Conservation (phyloP, 2,797 vertebrate species). For the Melanotaenia trifasciata region DNA sequence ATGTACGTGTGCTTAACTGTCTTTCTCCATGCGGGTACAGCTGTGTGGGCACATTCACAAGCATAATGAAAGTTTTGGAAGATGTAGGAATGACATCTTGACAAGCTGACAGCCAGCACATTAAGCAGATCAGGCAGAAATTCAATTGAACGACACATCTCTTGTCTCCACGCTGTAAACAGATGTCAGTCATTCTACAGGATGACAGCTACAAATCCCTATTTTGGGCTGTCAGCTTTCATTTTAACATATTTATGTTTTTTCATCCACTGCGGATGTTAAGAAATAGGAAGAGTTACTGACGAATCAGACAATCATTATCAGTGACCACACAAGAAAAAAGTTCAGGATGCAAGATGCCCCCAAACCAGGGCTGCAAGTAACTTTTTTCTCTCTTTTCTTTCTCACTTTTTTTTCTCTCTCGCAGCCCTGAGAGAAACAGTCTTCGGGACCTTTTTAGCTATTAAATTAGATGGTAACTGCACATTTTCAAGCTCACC, state of each 20-base stretch:
- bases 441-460: too few species aligned
- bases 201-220: constrained; percentile 34
- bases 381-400: too few species aligned
- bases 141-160: constrained; percentile 65
- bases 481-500: too few species aligned
- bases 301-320: not conserved
- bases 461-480: too few species aligned
- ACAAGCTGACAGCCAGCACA: constrained; percentile 65
- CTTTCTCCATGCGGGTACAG: constrained; percentile 38
- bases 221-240: constrained; percentile 35
- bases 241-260: constrained; percentile 29
- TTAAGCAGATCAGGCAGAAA: constrained; percentile 69
- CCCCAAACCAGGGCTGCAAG: not conserved
- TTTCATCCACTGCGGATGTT: constrained; percentile 18
- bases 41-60: constrained; percentile 58
- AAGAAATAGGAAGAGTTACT: not conserved
- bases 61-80: constrained; percentile 64
- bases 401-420: too few species aligned
- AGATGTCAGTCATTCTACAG: constrained; percentile 44
- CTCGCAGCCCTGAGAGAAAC: too few species aligned
- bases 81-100: constrained; percentile 56
- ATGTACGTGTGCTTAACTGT: constrained; percentile 29
- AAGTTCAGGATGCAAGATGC: not conserved
- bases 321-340: not conserved
- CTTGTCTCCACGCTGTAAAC: constrained; percentile 50